A percentile compares a stretch with the other conserved stretches of the same genome.
Evolutionary conservation across 2,797 vertebrate species (phyloP).

Genomic region (Gambelia wislizenii): DNA sequence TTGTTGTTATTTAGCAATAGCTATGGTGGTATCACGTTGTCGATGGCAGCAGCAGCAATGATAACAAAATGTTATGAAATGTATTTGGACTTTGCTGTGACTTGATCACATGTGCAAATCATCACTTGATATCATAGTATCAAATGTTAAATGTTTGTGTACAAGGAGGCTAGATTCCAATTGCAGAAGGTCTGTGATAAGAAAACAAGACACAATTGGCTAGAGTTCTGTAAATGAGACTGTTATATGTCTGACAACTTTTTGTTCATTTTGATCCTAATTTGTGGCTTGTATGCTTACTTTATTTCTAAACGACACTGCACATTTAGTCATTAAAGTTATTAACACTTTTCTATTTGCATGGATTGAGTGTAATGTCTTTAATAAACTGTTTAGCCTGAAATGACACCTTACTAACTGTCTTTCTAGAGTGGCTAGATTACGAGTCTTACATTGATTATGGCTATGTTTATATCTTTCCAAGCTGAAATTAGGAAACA

Average conservation of each 20-base stretch:
- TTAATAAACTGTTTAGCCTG: conserved; percentile 57
- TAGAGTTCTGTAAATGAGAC: conserved; percentile 4
- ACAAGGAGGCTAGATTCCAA: background rate
- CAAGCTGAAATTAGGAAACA: background rate
- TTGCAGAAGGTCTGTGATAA: background rate
- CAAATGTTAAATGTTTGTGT: background rate
- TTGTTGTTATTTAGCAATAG: too few relatives aligned
- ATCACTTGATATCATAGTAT: background rate
- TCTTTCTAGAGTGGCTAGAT: conserved; percentile 23
- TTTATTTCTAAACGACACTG: conserved; percentile 31
- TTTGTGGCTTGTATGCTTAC: conserved; percentile 13
- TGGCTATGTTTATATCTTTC: conserved; percentile 36
- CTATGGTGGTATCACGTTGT: too few relatives aligned
- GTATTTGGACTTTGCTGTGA: background rate
- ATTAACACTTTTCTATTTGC: conserved; percentile 45
- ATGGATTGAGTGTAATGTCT: conserved; percentile 43
- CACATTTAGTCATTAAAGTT: conserved; percentile 62
- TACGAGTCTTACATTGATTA: background rate
- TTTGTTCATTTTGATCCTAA: conserved; percentile 25
- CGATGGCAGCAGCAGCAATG: too few relatives aligned
- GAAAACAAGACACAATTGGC: background rate
- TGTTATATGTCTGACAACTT: conserved; percentile 6
- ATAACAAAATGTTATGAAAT: too few relatives aligned
- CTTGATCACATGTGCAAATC: background rate
- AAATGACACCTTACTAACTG: conserved; percentile 44